Percentiles rank a stretch among this genome's conserved stretches.
Evolutionary conservation across 2,113 vertebrate species (phyloP).

Genomic region (Tamias sibiricus): DNA sequence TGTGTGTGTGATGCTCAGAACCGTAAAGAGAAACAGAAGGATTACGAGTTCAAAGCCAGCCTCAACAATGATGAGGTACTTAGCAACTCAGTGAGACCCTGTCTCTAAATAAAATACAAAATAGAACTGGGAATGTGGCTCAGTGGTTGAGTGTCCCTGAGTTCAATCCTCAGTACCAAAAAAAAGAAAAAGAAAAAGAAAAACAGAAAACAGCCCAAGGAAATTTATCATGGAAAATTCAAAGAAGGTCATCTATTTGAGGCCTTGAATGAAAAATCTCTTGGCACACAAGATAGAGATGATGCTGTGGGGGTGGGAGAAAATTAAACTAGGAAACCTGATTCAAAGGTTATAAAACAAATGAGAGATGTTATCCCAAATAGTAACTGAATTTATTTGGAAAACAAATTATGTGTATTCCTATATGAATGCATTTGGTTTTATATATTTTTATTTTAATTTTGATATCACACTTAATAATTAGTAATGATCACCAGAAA

Average conservation of each 20-base stretch:
- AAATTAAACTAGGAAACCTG: background rate
- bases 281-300: background rate
- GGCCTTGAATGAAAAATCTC: background rate
- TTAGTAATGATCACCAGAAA: conserved; percentile 54
- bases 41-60: no score
- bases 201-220: background rate
- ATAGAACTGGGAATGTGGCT: no score
- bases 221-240: background rate
- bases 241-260: background rate
- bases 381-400: background rate
- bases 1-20: background rate
- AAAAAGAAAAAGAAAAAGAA: no score
- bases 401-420: background rate
- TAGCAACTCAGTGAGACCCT: no score
- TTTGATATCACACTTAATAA: background rate
- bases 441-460: background rate
- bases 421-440: background rate
- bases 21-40: background rate
- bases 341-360: conserved; percentile 24
- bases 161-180: no score
- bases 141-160: no score
- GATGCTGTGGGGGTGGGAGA: background rate
- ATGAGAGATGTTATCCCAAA: background rate
- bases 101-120: no score
- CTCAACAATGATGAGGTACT: no score